A percentile compares a stretch with the other conserved stretches of the same genome.
These are phyloP conservation scores for Pelosia muscerda DNA, from an alignment of 2,888 invertebrate species.

Conservation along the genomic window DNA sequence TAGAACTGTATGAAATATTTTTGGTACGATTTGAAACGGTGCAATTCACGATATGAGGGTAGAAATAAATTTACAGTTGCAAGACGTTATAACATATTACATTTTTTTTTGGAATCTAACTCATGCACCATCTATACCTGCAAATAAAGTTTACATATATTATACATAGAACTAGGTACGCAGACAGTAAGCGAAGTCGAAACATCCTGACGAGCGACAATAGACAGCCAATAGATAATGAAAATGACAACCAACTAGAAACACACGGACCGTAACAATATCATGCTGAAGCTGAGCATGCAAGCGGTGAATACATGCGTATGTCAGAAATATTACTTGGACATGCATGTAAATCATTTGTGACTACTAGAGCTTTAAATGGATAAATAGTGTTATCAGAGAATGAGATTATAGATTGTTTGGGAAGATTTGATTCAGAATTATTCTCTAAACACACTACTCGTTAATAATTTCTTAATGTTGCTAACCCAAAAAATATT, in stretches of 20 bases:
- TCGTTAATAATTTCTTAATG: slow-evolving; percentile 3
- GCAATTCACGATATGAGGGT: not conserved
- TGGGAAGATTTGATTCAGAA: slow-evolving; percentile 13
- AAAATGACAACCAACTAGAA: slow-evolving; percentile 80
- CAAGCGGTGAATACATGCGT: slow-evolving; percentile 68
- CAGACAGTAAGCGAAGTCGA: slow-evolving; percentile 74
- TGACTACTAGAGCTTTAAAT: not conserved
- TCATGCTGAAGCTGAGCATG: slow-evolving; percentile 69
- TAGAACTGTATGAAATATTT: not conserved
- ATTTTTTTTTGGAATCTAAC: slow-evolving; percentile 17
- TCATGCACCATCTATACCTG: slow-evolving; percentile 58
- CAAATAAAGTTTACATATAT: slow-evolving; percentile 64
- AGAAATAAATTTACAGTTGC: slow-evolving; percentile 30
- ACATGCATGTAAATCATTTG: slow-evolving; percentile 7
- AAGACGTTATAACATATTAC: slow-evolving; percentile 37
- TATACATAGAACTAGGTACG: slow-evolving; percentile 64
- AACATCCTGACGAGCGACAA: slow-evolving; percentile 63
- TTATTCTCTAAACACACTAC: slow-evolving; percentile 31
- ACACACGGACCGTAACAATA: slow-evolving; percentile 43
- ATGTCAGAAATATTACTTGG: slow-evolving; percentile 57
- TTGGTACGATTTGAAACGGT: not conserved
- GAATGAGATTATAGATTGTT: slow-evolving; percentile 7
- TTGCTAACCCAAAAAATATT: slow-evolving; percentile 36
- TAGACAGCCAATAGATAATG: slow-evolving; percentile 73
- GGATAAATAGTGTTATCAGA: not conserved